Conservation (phyloP, 2,797 vertebrate genomes). For the Fratercula arctica region DNA sequence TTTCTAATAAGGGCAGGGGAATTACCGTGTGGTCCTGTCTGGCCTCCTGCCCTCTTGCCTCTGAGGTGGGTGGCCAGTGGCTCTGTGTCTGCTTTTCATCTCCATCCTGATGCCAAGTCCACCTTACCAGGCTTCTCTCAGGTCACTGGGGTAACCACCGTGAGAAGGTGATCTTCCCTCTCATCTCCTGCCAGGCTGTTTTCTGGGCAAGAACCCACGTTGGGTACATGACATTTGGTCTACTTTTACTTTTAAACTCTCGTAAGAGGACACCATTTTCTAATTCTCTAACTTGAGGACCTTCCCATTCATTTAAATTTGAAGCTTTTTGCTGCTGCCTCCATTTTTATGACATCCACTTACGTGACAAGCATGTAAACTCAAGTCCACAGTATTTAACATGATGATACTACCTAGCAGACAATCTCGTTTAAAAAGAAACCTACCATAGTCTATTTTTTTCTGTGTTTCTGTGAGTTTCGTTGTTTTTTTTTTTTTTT, state of each 20-base stretch:
- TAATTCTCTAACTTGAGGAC: not conserved
- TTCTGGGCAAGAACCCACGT: not conserved
- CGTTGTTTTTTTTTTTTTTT: not conserved
- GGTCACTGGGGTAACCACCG: conserved; percentile 17
- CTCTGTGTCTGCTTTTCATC: conserved; percentile 2
- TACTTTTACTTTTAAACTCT: conserved; percentile 20
- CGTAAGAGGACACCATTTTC: not conserved
- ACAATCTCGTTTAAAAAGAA: not conserved
- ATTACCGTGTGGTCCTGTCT: not conserved
- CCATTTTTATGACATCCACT: not conserved
- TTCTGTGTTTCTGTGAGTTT: not conserved
- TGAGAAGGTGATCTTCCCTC: not conserved
- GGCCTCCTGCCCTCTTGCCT: not conserved
- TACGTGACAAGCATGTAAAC: not conserved
- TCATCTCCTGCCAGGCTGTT: conserved; percentile 22
- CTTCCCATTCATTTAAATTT: not conserved
- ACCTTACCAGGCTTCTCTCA: conserved; percentile 1
- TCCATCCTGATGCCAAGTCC: not conserved
- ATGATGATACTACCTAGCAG: not conserved
- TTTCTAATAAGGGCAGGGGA: not conserved
- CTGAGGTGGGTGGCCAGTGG: not conserved
- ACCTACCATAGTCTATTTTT: not conserved
- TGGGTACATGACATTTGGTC: not conserved
- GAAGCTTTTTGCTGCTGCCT: not conserved
- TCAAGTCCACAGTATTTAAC: not conserved